Evolutionary conservation across 2,113 vertebrate genomes (phyloP).

Genomic region (Hemicordylus capensis): DNA sequence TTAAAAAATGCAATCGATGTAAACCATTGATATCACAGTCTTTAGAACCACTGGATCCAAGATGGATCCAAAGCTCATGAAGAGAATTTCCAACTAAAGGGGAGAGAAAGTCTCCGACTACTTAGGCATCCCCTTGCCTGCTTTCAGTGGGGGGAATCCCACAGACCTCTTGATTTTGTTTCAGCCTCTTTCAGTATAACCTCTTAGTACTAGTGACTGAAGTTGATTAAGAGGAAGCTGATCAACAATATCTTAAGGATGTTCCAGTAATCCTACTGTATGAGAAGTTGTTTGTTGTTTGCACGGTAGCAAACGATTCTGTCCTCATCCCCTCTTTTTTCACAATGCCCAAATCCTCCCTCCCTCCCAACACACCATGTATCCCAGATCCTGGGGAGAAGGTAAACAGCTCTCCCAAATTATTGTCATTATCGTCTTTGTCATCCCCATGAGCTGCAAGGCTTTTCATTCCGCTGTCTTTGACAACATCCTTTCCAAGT

Average conservation of each 20-base stretch:
- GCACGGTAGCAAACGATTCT: neutral
- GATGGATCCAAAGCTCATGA: neutral
- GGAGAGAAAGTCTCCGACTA: neutral
- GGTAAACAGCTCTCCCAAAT: neutral
- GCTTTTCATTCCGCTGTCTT: neutral
- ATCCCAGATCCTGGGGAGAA: neutral
- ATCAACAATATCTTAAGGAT: neutral
- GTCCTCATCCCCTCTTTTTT: neutral
- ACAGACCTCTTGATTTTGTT: too few species aligned
- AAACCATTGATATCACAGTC: neutral
- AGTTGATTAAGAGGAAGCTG: neutral
- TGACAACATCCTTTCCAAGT: conserved; percentile 55
- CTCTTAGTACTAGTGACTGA: neutral
- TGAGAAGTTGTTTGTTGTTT: neutral
- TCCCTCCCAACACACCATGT: neutral
- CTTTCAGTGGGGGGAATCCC: neutral
- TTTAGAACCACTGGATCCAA: neutral
- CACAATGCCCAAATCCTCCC: neutral
- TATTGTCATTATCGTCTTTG: conserved; percentile 5
- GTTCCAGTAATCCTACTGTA: too few species aligned
- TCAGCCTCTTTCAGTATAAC: neutral
- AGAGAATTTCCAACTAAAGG: neutral
- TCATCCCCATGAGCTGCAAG: neutral
- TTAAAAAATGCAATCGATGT: too few species aligned
- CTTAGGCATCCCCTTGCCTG: too few species aligned